A percentile compares a stretch with the other conserved stretches of the same genome.
Evolutionary conservation across 2,797 vertebrate genomes (phyloP).

Genomic region (Halcyon chelicuti): DNA sequence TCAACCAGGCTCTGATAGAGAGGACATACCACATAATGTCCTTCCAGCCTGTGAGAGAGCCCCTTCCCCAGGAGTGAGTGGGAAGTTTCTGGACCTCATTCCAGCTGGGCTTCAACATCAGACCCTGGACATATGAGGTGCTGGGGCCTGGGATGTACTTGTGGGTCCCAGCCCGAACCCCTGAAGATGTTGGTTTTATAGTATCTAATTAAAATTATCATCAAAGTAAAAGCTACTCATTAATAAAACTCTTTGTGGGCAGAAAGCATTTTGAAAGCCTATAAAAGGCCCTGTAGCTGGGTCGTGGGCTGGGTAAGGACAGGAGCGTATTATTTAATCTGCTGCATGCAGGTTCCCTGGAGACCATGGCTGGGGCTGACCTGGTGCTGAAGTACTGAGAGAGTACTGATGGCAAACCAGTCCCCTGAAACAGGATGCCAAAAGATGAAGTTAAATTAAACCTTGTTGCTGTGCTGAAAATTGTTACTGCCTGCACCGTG

Average conservation of each 20-base stretch:
- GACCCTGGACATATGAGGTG: neutral
- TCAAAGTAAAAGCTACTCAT: neutral
- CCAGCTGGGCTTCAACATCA: rapidly evolving
- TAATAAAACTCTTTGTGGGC: neutral
- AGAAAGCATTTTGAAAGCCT: neutral
- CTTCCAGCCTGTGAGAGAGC: rapidly evolving
- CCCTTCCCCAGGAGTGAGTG: neutral
- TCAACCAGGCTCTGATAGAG: neutral
- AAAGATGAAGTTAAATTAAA: neutral
- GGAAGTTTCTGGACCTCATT: neutral
- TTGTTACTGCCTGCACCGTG: neutral
- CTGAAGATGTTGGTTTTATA: neutral
- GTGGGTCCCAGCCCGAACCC: rapidly evolving
- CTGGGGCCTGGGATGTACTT: neutral
- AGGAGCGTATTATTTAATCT: rapidly evolving
- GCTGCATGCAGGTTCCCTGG: rapidly evolving
- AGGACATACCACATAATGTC: rapidly evolving
- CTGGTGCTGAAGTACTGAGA: neutral
- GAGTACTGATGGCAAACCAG: rapidly evolving
- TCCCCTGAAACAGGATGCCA: neutral
- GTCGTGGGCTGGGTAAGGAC: neutral
- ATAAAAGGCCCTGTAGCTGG: rapidly evolving
- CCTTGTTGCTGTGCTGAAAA: slow-evolving; percentile 9
- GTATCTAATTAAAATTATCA: neutral
- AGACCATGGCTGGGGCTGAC: rapidly evolving